Base-by-base conservation (phyloP, 37 sponge, comb jelly and placozoan genomes). In the Aphrocallistes beatrix region DNA sequence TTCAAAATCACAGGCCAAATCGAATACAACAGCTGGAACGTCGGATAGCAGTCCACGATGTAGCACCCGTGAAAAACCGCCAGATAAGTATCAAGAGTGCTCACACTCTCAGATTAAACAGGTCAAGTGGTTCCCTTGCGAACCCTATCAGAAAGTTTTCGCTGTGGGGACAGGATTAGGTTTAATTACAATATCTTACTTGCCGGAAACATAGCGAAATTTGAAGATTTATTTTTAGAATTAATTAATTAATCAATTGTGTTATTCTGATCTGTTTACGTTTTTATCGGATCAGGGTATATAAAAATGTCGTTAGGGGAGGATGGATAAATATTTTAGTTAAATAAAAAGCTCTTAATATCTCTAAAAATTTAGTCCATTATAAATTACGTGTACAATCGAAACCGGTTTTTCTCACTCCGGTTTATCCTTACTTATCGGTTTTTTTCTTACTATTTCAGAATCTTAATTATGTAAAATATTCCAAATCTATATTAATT, bases 121-220 rank as follows among this genome's bases (percentile, higher is more conserved):
- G 34, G 75, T 60, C 34, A 21, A 28, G n/a, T 60, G 75, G 75
- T 60, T 60, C 75, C 75, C 75, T 6, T 32, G 34, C 21, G 17
- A 21, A 13, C 75, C 75, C 3, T 60, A 60, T 28, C 75, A 60
- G 3, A 60, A 13, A 32, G 21, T 60, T 60, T 60, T 60, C 75
- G 75, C 75, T 3, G 21, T 60, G 1, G 75, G 75, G 6, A 60
- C 75, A 60, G 75, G 75, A 60, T 60, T 60, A 60, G 75, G 75
- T 28, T 25, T 60, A 60, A 60, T 60, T 25, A 19, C 75, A 21
- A 13, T 60, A 8, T 60, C 75, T 3, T 19, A 19, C 75, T 25
- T 60, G 6, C 75, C 75, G n/a, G 75, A 13, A 60, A 19, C 75
- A 25, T 60, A 60, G 75, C 3, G 21, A 21, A 47, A 47, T 21